Evolutionary conservation across 2,888 invertebrate genomes (phyloP), one percentile per base, ranked within the genome.

Genomic region (Protodeltote pygarga): DNA sequence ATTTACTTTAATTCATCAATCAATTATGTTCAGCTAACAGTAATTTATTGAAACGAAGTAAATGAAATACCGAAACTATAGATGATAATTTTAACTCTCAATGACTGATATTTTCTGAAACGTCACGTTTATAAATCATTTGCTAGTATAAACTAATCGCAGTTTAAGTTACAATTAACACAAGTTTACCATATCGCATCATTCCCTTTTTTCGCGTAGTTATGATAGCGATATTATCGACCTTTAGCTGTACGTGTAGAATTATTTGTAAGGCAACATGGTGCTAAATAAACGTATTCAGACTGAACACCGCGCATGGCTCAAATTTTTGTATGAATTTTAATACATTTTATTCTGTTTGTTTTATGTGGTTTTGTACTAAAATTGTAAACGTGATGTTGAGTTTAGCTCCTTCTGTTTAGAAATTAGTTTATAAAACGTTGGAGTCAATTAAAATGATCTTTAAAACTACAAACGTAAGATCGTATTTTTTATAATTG

Each of bases 141-240:
- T 60, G 51, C 49, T 55, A 64, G 51, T 50, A 17, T 45, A 4
- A 42, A 50, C 44, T 55, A 62, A 54, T 62, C 25, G 42, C 63
- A 51, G 44, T 50, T 5, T 68, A 62, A 60, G 47, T 63, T 49
- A 65, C 41, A 8, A 57, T 59, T 71, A 64, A 61, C 63, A 45
- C 53, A 63, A 71, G 47, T 69, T 66, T 69, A 73, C 65, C 73
- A 65, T 85, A 83, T 89, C 85, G 87, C 87, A 81, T 87, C 89
- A 89, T 90, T 90, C 89, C 89, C 85, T 75, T 72, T 73, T 71
- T 73, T 81, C 75, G 73, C 55, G 67, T 87, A 83, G 78, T 77
- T 75, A 73, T 83, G 87, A 87, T 87, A 87, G 89, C 87, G 84
- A 86, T 85, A 80, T 79, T 67, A 60, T 67, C 77, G 77, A 73